Conservation (phyloP, 2,113 vertebrate species). For the Anhinga anhinga region DNA sequence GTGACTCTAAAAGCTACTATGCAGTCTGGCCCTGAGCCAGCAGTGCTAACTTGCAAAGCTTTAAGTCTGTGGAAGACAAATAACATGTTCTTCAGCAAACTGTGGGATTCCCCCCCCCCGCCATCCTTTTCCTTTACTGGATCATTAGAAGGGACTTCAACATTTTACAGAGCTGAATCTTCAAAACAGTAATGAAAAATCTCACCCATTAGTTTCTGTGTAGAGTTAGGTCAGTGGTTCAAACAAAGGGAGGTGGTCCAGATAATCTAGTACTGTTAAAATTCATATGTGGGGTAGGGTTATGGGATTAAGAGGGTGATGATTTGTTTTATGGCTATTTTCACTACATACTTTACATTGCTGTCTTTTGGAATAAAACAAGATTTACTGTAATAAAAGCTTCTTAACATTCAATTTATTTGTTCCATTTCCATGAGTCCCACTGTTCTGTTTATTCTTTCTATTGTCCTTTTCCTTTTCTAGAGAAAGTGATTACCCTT, state of each 20-base stretch:
- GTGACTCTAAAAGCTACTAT: not conserved
- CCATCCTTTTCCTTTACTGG: not conserved
- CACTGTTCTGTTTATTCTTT: slow-evolving; percentile 35
- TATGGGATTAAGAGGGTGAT: slow-evolving; percentile 6
- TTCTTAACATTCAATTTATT: not conserved
- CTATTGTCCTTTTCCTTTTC: slow-evolving; percentile 10
- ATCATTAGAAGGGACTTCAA: not conserved
- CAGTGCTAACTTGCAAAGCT: not conserved
- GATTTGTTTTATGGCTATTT: slow-evolving; percentile 20
- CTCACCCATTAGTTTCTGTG: not conserved
- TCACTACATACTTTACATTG: not conserved
- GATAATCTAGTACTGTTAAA: not conserved
- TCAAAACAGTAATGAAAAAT: not conserved
- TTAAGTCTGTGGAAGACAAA: slow-evolving; percentile 10
- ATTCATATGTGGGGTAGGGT: not conserved
- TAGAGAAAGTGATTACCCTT: not conserved
- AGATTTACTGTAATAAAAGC: slow-evolving; percentile 25
- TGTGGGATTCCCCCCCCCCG: not conserved
- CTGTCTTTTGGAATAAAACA: slow-evolving; percentile 12
- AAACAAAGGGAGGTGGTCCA: not conserved
- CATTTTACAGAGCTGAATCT: not conserved
- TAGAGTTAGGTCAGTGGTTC: not conserved
- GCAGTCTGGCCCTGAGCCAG: slow-evolving; percentile 1
- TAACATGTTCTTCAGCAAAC: not conserved
- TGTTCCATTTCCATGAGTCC: not conserved